Conservation (phyloP, 2,888 invertebrate species). For the Conchocele bisecta region DNA sequence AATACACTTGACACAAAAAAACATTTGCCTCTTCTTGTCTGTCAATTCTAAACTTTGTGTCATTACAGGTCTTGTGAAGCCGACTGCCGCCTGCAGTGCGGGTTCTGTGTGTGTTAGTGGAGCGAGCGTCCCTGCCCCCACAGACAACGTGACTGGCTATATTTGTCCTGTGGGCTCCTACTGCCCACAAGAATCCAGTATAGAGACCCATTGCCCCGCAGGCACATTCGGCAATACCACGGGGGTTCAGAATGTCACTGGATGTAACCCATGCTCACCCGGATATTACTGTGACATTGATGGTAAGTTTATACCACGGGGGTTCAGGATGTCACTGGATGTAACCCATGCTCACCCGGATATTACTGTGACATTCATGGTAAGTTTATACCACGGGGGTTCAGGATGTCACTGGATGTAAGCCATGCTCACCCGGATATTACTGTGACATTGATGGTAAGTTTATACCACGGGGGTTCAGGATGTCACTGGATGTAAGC, state of each 20-base stretch:
- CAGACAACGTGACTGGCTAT: slow-evolving; percentile 76
- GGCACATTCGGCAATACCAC: slow-evolving; percentile 76
- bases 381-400: no score
- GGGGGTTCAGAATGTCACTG: slow-evolving; percentile 74
- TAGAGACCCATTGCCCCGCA: slow-evolving; percentile 76
- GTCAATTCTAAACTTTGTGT: no score
- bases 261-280: slow-evolving; percentile 75
- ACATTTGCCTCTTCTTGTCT: no score
- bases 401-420: no score
- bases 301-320: neutral
- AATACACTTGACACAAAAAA: no score
- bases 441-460: no score
- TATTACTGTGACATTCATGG: no score
- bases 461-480: no score
- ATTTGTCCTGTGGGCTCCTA: slow-evolving; percentile 76
- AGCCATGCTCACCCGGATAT: no score
- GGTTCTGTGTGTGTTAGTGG: slow-evolving; percentile 78
- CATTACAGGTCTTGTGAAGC: slow-evolving; percentile 35
- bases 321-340: no score
- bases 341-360: no score
- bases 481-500: no score
- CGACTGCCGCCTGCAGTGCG: slow-evolving; percentile 74
- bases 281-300: slow-evolving; percentile 55
- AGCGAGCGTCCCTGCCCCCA: slow-evolving; percentile 71
- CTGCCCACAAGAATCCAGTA: slow-evolving; percentile 76